These are phyloP conservation scores for Epinephelus awoara DNA, from an alignment of 2,797 vertebrate genomes.

Conservation along the genomic window DNA sequence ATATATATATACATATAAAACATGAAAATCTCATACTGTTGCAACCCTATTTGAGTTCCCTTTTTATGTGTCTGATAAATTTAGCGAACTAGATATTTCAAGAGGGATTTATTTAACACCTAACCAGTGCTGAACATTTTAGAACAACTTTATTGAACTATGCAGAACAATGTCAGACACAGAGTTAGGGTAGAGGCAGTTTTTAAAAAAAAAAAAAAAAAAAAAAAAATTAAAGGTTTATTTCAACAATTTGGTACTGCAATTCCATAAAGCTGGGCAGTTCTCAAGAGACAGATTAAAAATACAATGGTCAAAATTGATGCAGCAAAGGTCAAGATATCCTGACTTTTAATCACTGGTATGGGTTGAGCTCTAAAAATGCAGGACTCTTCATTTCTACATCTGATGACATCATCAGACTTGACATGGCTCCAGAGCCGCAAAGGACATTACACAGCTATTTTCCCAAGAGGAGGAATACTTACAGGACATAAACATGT, in stretches of 20 bases:
- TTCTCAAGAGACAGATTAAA: background rate
- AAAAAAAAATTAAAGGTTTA: background rate
- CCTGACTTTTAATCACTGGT: background rate
- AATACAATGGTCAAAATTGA: background rate
- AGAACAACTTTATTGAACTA: background rate
- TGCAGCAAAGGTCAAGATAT: background rate
- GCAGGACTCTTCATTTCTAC: background rate
- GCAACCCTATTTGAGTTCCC: too few relatives aligned
- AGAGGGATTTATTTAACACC: too few relatives aligned
- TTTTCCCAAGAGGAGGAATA: too few relatives aligned
- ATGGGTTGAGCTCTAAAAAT: background rate
- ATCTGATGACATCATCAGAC: background rate
- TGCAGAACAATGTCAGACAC: background rate
- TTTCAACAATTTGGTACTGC: background rate
- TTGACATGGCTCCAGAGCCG: background rate
- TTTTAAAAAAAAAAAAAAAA: background rate
- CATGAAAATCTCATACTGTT: too few relatives aligned
- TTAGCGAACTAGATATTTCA: too few relatives aligned
- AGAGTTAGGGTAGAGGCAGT: background rate
- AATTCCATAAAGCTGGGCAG: background rate
- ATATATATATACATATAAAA: too few relatives aligned
- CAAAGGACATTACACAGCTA: background rate
- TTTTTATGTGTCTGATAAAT: too few relatives aligned
- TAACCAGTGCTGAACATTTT: background rate
- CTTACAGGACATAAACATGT: too few relatives aligned